Percentiles rank a stretch among this genome's conserved stretches.
phyloP scores from a whole-genome alignment of 1,140 invertebrate genomes.

The Megathymus violae region DNA sequence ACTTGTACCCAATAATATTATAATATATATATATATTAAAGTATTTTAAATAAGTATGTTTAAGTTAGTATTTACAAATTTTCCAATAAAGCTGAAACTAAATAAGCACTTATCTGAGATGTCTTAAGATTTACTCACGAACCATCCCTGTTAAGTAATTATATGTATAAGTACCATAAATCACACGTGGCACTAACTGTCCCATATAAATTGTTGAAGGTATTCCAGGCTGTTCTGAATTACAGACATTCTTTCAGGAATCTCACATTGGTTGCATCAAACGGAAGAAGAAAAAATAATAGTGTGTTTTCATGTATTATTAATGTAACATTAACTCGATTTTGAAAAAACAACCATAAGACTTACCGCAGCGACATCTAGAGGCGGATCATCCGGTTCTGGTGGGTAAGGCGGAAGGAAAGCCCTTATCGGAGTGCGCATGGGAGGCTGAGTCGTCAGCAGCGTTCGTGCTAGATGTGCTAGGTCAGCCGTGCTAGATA shows the following conservation, averaged over 20 bases:
- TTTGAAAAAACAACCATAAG: no score
- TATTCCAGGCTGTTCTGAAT: not conserved
- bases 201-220: not conserved
- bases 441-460: conserved; percentile 84
- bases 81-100: no score
- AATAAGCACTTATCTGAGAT: no score
- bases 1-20: no score
- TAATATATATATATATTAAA: no score
- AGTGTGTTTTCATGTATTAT: no score
- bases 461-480: conserved; percentile 88
- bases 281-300: no score
- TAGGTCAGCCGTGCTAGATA: conserved; percentile 88
- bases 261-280: no score
- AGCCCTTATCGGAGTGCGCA: conserved; percentile 86
- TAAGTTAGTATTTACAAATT: no score
- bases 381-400: conserved; percentile 71
- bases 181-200: not conserved
- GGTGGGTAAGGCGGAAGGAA: conserved; percentile 87
- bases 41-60: no score
- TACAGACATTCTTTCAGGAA: no score
- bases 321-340: no score
- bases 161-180: conserved; percentile 7
- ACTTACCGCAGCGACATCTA: conserved; percentile 72
- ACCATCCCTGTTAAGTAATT: not conserved
- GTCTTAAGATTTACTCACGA: not conserved